Evolutionary conservation across 2,797 vertebrate species (phyloP), one percentile per base, ranked within the genome.

Genomic region (Dermochelys coriacea): DNA sequence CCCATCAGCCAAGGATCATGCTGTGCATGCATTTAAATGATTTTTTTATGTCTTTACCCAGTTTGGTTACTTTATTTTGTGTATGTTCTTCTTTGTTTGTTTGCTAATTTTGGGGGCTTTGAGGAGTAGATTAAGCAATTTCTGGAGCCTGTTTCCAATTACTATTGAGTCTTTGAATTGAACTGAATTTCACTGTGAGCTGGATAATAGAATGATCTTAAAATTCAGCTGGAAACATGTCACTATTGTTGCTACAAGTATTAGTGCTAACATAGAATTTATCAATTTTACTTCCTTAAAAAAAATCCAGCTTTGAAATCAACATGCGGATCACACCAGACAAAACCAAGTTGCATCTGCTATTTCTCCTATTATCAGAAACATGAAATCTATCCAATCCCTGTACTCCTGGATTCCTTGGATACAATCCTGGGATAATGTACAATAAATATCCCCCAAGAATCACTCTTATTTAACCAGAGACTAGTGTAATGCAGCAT

Each of bases 71-170:
- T 97, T 97, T 96, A 88, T 94, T 95, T 88, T 91, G 57, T 96
- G 52, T 95, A 88, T 88, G 85, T 91, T 92, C 50, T 50, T 96
- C 49, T 96, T 95, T 96, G 92, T 96, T 97, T 97, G 93, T 96
- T 98, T 95, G 80, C 90, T 97, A 96, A 96, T 98, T 97, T 97
- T 84, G 96, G 85, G 87, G 61, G 82, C 92, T 96, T 97, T 92
- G 80, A 92, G 85, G 97, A 93, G 57, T 18, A 83, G 91, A 90
- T 95, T 96, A 87, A 85, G 87, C 90, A 92, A 89, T 93, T 87
- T 91, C 49, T 93, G 71, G 52, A 85, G 68, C 64, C 91, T 96
- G 74, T 97, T 96, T 97, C 82, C 93, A 91, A 93, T 97, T 97
- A 90, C 80, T 95, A 93, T 94, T 94, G 89, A 97, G 87, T 97